Base-by-base conservation (phyloP, 2,797 vertebrate genomes). In the Dallia pectoralis region DNA sequence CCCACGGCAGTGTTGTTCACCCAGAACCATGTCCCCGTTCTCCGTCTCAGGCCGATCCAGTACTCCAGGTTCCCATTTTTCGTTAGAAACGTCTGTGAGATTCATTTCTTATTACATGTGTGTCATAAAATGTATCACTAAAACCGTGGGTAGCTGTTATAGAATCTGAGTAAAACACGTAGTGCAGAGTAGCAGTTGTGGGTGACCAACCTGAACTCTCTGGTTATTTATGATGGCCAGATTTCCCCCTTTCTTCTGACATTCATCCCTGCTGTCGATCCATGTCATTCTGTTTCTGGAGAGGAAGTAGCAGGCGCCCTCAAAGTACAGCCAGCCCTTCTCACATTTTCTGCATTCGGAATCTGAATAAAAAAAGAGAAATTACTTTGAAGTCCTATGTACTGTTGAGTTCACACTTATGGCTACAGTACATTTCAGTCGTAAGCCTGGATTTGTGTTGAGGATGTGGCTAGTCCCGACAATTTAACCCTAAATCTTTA, bases 1-100 rank as follows among this genome's bases (percentile, higher is more conserved):
- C 0, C 18, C 75, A 87, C 53, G 9, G 0, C 9, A 2, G 36
- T 74, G 36, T 85, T 73, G 86, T 90, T 77, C 33, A 89, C 75
- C 92, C 92, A 94, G 66, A 56, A 80, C 91, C 92, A 93, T 0
- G 16, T 2, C 18, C 1, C 0, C 0, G 0, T 25, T 0, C 0
- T 53, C 0, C 15, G 4, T 27, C 18, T 87, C 74, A 93, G 85
- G 0, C 93, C 92, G 1, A 93, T 91, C 93, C 93, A 94, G 78
- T 91, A 93, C 1, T 56, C 3, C 76, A 86, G 1, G 0, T 11
- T 63, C 4, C 85, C 88, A 0, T 70, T 49, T 0, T 4, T 0
- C 48, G 78, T 84, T 76, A 94, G 85, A 72, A 86, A 92, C 8
- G 0, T 51, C 93, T 94, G 59, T 11, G 74, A 80, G 4, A 69